Conservation (phyloP, 2,113 vertebrate species). For the Hippocampus abdominalis region DNA sequence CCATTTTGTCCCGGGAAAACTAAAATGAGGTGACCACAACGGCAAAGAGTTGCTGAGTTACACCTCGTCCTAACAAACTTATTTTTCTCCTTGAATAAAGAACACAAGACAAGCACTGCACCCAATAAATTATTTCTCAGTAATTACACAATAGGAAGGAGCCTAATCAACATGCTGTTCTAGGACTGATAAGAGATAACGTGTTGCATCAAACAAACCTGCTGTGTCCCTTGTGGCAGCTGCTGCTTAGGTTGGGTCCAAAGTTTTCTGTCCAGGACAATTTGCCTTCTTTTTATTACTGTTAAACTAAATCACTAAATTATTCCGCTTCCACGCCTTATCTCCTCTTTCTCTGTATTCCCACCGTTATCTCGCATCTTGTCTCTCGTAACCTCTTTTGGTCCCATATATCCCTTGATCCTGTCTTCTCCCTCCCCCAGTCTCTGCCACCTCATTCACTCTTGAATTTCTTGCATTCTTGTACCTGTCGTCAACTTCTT, state of each 20-base stretch:
- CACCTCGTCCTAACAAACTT: no score
- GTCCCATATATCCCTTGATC: background rate
- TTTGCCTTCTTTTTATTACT: constrained; percentile 2
- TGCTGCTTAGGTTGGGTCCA: constrained; percentile 15
- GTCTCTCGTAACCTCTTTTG: background rate
- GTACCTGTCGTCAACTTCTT: background rate
- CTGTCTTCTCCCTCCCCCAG: background rate
- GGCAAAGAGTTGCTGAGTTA: no score
- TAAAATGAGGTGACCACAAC: no score
- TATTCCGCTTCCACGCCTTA: constrained; percentile 9
- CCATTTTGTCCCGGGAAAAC: no score
- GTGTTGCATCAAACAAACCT: constrained; percentile 29
- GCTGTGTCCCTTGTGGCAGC: constrained; percentile 18
- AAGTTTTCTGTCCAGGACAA: background rate
- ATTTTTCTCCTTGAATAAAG: background rate
- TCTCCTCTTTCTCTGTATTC: constrained; percentile 11
- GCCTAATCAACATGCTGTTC: constrained; percentile 6
- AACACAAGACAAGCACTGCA: background rate
- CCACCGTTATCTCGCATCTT: constrained; percentile 12
- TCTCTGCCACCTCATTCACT: background rate
- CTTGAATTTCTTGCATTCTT: background rate
- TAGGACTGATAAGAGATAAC: constrained; percentile 17
- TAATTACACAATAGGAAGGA: background rate
- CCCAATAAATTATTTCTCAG: background rate
- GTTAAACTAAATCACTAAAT: constrained; percentile 21